phyloP scores from a whole-genome alignment of 2,113 vertebrate genomes.

The Vulpes lagopus region DNA sequence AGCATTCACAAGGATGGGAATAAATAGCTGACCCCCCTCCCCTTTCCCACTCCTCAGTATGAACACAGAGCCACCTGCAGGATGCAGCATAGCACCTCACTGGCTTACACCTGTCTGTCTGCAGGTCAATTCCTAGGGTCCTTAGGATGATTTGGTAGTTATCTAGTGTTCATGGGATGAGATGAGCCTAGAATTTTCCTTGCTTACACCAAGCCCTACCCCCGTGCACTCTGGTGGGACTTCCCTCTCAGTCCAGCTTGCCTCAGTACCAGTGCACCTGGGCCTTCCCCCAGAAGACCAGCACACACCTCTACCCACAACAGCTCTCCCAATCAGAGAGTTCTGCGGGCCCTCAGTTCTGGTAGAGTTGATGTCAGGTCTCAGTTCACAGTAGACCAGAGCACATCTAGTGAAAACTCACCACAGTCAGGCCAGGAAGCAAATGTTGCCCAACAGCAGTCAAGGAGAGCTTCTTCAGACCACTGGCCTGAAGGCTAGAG shows the following conservation, averaged over 20 bases:
- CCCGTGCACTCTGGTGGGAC: not conserved
- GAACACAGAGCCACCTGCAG: not conserved
- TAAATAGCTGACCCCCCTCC: not conserved
- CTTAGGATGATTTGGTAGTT: too few species aligned
- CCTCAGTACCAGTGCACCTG: not conserved
- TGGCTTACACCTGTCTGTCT: too few species aligned
- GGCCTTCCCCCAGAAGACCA: not conserved
- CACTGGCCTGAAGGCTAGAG: not conserved
- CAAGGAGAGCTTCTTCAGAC: not conserved
- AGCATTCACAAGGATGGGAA: not conserved
- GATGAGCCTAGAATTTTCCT: too few species aligned
- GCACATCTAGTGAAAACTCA: not conserved
- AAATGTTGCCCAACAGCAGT: not conserved
- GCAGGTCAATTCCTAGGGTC: too few species aligned
- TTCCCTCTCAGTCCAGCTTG: not conserved
- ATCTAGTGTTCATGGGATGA: too few species aligned
- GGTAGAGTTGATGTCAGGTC: not conserved
- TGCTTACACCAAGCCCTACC: not conserved
- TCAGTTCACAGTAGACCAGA: not conserved
- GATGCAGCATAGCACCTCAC: not conserved
- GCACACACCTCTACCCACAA: not conserved
- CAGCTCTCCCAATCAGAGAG: not conserved
- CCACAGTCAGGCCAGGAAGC: not conserved
- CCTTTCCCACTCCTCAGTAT: not conserved
- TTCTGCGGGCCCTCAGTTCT: not conserved